phyloP scores from a whole-genome alignment of 2,113 vertebrate species.

The Ceyx melanurus region DNA sequence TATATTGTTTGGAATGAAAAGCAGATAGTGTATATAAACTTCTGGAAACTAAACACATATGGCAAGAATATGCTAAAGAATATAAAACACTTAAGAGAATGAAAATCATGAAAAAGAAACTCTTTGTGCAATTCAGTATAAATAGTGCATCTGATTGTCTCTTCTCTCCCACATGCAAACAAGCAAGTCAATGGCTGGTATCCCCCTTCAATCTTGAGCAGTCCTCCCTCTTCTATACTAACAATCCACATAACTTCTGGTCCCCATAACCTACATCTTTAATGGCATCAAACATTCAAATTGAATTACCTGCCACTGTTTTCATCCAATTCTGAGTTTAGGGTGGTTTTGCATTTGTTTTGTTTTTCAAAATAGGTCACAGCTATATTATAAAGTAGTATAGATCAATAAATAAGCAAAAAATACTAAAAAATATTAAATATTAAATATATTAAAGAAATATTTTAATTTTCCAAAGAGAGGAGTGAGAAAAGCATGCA shows the following conservation, averaged over 20 bases:
- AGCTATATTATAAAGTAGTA: not conserved
- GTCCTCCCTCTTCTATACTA: not conserved
- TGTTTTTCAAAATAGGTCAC: not conserved
- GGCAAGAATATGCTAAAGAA: not conserved
- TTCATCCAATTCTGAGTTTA: not conserved
- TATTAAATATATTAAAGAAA: not conserved
- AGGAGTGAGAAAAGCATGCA: not conserved
- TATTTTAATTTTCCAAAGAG: not conserved
- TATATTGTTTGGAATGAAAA: not conserved
- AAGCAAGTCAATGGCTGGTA: not conserved
- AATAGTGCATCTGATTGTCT: not conserved
- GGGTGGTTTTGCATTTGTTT: not conserved
- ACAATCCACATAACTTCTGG: not conserved
- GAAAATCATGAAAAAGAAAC: not conserved
- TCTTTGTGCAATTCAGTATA: not conserved
- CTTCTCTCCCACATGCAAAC: not conserved
- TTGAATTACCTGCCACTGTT: not conserved
- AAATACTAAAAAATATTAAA: too few relatives aligned
- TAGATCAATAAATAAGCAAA: not conserved
- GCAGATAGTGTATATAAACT: constrained; percentile 36
- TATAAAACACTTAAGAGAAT: not conserved
- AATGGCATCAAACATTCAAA: not conserved
- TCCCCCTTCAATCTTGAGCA: not conserved
- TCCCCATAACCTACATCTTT: not conserved
- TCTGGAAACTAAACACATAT: constrained; percentile 22